Percentiles rank a stretch among this genome's conserved stretches.
These are phyloP conservation scores for Oplegnathus fasciatus DNA, from an alignment of 2,113 vertebrate species.

Conservation along the genomic window DNA sequence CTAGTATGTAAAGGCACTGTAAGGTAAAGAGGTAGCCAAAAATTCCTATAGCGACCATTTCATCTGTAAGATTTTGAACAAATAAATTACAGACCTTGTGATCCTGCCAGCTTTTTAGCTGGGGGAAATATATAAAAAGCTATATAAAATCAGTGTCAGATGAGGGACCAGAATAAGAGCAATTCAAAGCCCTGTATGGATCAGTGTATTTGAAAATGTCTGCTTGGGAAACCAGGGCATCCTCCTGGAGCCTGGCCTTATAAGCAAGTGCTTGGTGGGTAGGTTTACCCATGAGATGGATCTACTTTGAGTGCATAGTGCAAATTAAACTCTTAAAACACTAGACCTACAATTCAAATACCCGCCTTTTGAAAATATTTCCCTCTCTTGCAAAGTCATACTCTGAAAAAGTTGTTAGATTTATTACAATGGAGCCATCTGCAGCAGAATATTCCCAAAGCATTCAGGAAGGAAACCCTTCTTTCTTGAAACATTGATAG, in stretches of 20 bases:
- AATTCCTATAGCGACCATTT: background rate
- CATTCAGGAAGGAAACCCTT: constrained; percentile 20
- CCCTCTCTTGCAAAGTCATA: constrained; percentile 18
- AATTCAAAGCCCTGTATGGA: constrained; percentile 10
- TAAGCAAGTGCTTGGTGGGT: background rate
- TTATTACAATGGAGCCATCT: constrained; percentile 33
- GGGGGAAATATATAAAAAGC: background rate
- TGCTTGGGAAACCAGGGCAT: background rate
- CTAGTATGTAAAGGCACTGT: background rate
- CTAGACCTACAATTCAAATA: background rate
- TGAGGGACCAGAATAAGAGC: background rate
- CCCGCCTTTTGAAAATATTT: constrained; percentile 1
- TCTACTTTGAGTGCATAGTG: background rate
- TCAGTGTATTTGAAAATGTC: constrained; percentile 31
- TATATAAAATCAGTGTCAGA: background rate
- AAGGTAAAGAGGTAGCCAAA: too few relatives aligned
- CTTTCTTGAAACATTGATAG: constrained; percentile 36
- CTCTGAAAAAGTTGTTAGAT: constrained; percentile 1
- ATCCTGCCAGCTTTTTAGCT: constrained; percentile 2
- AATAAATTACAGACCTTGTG: background rate
- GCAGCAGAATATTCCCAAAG: constrained; percentile 26
- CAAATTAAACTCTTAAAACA: constrained; percentile 4
- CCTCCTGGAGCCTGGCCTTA: background rate
- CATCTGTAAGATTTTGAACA: background rate
- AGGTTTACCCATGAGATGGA: background rate